These are phyloP conservation scores for Crypturellus undulatus DNA, from an alignment of 2,113 vertebrate species.

Conservation along the genomic window DNA sequence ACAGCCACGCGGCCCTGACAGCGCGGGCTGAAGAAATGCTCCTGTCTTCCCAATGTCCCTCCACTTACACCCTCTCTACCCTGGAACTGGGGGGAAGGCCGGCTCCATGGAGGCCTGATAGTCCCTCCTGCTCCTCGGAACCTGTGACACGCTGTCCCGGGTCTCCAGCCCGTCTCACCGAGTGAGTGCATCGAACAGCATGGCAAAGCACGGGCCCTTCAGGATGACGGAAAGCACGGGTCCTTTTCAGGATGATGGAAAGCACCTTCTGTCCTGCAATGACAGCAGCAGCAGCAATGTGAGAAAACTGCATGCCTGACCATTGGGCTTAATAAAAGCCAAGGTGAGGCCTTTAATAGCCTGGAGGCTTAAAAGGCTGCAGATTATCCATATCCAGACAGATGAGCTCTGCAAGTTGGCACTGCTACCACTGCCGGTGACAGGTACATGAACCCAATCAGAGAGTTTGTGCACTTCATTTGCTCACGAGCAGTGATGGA, in stretches of 20 bases:
- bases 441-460: not conserved
- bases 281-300: not conserved
- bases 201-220: not conserved
- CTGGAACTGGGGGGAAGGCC: not conserved
- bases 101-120: not conserved
- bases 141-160: rapidly evolving
- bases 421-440: not conserved
- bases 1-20: rapidly evolving
- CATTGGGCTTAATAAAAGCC: not conserved
- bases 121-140: not conserved
- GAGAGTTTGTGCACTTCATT: not conserved
- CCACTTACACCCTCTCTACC: not conserved
- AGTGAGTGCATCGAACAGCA: not conserved
- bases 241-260: not conserved
- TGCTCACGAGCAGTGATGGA: not conserved
- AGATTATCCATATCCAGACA: not conserved
- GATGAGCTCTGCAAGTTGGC: not conserved
- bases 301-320: not conserved
- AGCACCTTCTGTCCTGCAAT: rapidly evolving
- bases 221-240: not conserved
- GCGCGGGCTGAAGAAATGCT: not conserved
- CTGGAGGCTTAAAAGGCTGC: not conserved
- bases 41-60: not conserved
- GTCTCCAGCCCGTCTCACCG: not conserved
- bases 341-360: not conserved